Percentiles rank a stretch among this genome's conserved stretches.
Conservation (phyloP, 2,797 vertebrate genomes). For the Neoniphon sammara region DNA sequence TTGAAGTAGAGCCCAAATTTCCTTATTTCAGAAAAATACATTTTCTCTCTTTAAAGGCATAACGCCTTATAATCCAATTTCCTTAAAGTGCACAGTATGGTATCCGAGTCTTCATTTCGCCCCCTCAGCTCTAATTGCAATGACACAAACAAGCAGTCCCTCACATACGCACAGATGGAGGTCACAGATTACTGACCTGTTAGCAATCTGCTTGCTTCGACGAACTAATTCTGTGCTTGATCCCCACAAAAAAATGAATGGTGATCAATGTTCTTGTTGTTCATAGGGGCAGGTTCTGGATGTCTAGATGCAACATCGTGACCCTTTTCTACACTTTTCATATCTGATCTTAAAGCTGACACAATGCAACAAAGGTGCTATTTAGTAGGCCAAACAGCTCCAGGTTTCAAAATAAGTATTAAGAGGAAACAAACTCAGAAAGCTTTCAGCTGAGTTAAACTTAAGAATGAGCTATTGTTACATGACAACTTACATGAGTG, state of each 20-base stretch:
- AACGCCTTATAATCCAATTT: background rate
- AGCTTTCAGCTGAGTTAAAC: no score
- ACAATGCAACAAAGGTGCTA: no score
- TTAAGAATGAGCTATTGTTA: no score
- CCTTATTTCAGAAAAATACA: background rate
- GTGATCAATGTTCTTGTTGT: background rate
- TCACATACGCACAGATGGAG: background rate
- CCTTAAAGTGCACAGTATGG: background rate
- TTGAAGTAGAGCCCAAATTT: constrained; percentile 1
- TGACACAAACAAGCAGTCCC: background rate
- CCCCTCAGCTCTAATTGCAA: background rate
- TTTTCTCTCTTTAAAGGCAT: background rate
- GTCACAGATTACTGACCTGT: background rate
- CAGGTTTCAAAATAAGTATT: no score
- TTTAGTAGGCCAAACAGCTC: no score
- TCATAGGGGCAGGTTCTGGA: background rate
- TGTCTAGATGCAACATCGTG: no score
- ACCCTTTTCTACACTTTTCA: no score
- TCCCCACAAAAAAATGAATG: background rate
- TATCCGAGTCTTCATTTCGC: background rate
- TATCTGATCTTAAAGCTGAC: no score
- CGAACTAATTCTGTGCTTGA: background rate
- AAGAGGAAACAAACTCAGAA: no score
- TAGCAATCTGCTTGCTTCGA: no score
- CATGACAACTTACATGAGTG: no score